A percentile compares a stretch with the other conserved stretches of the same genome.
Conservation (phyloP, 1,140 invertebrate genomes). For the Drosophila kanapiae region DNA sequence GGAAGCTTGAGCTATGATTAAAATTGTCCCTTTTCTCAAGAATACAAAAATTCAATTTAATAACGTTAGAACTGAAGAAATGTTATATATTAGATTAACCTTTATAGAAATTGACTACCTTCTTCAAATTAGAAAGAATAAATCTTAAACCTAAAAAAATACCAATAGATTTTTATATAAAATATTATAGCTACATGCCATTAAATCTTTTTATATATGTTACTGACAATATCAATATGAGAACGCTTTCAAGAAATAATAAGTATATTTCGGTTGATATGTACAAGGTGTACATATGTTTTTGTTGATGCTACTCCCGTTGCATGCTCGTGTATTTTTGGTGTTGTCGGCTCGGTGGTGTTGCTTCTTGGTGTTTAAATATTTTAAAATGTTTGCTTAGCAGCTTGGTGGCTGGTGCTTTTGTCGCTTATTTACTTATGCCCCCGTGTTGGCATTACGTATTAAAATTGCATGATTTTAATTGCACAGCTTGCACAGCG, state of each 20-base stretch:
- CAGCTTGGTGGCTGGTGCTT: slow-evolving; percentile 45
- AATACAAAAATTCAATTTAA: not conserved
- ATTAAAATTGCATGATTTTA: slow-evolving; percentile 84
- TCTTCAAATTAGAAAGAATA: no score
- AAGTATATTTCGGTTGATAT: slow-evolving; percentile 6
- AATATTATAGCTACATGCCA: not conserved
- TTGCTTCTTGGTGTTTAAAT: slow-evolving; percentile 64
- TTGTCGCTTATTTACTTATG: slow-evolving; percentile 77
- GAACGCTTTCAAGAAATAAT: not conserved
- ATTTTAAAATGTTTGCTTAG: slow-evolving; percentile 83
- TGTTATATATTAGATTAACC: not conserved
- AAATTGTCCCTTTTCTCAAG: not conserved
- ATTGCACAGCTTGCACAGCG: slow-evolving; percentile 72
- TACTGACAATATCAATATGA: not conserved
- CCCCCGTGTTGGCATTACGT: slow-evolving; percentile 73
- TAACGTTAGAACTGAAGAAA: not conserved
- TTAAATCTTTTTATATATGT: no score
- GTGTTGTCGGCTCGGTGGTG: slow-evolving; percentile 7
- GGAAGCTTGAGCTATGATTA: not conserved
- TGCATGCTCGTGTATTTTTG: not conserved
- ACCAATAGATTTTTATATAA: not conserved
- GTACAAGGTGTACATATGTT: not conserved
- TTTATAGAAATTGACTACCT: not conserved
- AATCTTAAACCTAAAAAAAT: not conserved
- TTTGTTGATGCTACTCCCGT: slow-evolving; percentile 2